These are phyloP conservation scores for Diaprepes abbreviatus DNA, from an alignment of 2,888 invertebrate genomes.

Conservation along the genomic window DNA sequence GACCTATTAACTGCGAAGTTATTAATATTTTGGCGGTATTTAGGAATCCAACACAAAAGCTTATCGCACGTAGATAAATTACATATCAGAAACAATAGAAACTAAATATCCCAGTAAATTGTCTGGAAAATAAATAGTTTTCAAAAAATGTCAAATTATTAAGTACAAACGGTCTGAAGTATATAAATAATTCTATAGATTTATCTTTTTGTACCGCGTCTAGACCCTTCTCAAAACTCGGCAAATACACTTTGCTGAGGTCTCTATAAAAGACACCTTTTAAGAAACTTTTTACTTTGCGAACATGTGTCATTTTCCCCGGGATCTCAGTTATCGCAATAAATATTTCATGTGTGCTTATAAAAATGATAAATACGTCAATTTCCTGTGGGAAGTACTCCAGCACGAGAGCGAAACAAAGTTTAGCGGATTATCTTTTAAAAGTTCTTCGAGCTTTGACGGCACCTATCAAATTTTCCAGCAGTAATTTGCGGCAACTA, in stretches of 20 bases:
- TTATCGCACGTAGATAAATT: too few species aligned
- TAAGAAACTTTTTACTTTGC: conserved; percentile 43
- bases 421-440: conserved; percentile 49
- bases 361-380: conserved; percentile 51
- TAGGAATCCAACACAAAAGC: too few species aligned
- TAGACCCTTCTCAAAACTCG: conserved; percentile 35
- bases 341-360: conserved; percentile 51
- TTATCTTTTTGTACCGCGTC: not conserved
- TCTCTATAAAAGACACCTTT: conserved; percentile 35
- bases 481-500: conserved; percentile 42
- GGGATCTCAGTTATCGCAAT: conserved; percentile 49
- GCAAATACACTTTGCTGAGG: conserved; percentile 39
- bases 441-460: conserved; percentile 41
- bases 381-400: conserved; percentile 41
- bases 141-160: too few species aligned
- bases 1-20: too few species aligned
- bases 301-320: conserved; percentile 44
- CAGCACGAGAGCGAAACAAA: conserved; percentile 38
- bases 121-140: too few species aligned
- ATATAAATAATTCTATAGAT: not conserved
- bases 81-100: too few species aligned
- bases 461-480: conserved; percentile 44
- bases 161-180: not conserved
- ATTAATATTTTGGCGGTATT: too few species aligned
- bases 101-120: too few species aligned